A percentile compares a stretch with the other conserved stretches of the same genome.
Evolutionary conservation across 53 echinoderm and acorn worm species (phyloP).

Genomic region (Actinopyga echinites): DNA sequence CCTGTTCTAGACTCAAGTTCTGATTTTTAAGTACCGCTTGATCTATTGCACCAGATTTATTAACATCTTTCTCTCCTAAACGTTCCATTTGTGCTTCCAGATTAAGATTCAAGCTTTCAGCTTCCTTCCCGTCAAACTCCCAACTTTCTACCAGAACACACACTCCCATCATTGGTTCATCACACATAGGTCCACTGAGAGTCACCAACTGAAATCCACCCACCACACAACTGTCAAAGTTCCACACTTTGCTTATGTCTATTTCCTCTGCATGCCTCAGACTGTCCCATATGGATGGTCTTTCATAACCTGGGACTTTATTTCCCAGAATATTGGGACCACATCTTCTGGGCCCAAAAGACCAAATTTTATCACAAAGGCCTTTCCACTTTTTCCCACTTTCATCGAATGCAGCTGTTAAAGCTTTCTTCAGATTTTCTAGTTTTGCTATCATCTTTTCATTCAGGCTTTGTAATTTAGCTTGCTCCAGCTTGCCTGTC

Average conservation of each 20-base stretch:
- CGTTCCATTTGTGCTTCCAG: too few relatives aligned
- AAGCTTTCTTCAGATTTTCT: slow-evolving; percentile 58
- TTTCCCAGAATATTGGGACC: slow-evolving; percentile 93
- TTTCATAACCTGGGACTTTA: slow-evolving; percentile 69
- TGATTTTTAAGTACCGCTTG: too few relatives aligned
- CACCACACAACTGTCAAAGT: slow-evolving; percentile 87
- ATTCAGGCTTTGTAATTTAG: slow-evolving; percentile 32
- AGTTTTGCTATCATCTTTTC: slow-evolving; percentile 49
- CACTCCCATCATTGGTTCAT: slow-evolving; percentile 98
- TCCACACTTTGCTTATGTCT: slow-evolving; percentile 24
- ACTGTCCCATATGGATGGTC: slow-evolving; percentile 81
- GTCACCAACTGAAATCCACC: slow-evolving; percentile 97
- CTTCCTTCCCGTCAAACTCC: slow-evolving; percentile 55
- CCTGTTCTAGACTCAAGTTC: too few relatives aligned
- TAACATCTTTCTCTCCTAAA: too few relatives aligned
- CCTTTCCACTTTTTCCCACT: slow-evolving; percentile 91
- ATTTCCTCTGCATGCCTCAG: slow-evolving; percentile 32
- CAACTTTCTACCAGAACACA: slow-evolving; percentile 79
- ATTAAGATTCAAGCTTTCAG: not conserved
- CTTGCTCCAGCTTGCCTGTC: slow-evolving; percentile 54
- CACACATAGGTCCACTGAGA: slow-evolving; percentile 91
- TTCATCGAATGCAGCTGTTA: slow-evolving; percentile 69
- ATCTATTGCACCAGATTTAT: too few relatives aligned
- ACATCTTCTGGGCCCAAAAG: slow-evolving; percentile 88
- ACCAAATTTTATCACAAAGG: slow-evolving; percentile 75